Percentiles rank a stretch among this genome's conserved stretches.
These are phyloP conservation scores for Habropoda laboriosa DNA, from an alignment of 1,140 invertebrate genomes.

Conservation along the genomic window DNA sequence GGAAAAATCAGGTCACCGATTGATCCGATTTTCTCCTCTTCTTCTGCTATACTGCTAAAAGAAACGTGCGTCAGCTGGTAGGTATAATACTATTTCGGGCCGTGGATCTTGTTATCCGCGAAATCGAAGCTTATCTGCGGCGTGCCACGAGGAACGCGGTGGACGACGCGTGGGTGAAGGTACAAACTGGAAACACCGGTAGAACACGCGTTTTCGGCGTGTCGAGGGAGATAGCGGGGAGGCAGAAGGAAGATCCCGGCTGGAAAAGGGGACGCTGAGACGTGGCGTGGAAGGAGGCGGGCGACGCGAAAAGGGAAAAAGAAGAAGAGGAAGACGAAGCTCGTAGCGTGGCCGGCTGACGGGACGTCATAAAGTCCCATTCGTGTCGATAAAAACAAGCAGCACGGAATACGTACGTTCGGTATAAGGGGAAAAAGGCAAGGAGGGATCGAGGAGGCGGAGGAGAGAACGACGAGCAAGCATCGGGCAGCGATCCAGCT, in stretches of 20 bases:
- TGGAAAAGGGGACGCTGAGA: constrained; percentile 8
- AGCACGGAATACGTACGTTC: constrained; percentile 61
- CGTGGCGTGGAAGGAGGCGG: no score
- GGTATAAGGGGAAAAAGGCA: constrained; percentile 32
- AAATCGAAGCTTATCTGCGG: neutral
- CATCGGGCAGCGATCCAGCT: constrained; percentile 64
- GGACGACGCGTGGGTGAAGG: constrained; percentile 2
- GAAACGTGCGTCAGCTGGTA: constrained; percentile 52
- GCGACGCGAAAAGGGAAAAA: constrained; percentile 18
- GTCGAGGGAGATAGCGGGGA: no score
- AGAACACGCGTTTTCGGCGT: constrained; percentile 50
- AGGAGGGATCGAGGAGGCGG: neutral
- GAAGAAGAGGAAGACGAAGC: neutral
- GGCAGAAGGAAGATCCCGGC: no score
- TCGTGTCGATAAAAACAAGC: constrained; percentile 71
- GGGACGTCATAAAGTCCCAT: constrained; percentile 70
- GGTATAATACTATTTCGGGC: no score
- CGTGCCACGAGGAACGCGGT: neutral
- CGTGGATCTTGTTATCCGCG: neutral
- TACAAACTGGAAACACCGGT: constrained; percentile 30
- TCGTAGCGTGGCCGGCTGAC: constrained; percentile 54
- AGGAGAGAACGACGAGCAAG: constrained; percentile 21
- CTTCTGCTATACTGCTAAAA: no score
- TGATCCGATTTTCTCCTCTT: constrained; percentile 57
- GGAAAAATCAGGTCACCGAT: constrained; percentile 52